These are phyloP conservation scores for Xiphophorus hellerii DNA, from an alignment of 2,113 vertebrate species.

Conservation along the genomic window DNA sequence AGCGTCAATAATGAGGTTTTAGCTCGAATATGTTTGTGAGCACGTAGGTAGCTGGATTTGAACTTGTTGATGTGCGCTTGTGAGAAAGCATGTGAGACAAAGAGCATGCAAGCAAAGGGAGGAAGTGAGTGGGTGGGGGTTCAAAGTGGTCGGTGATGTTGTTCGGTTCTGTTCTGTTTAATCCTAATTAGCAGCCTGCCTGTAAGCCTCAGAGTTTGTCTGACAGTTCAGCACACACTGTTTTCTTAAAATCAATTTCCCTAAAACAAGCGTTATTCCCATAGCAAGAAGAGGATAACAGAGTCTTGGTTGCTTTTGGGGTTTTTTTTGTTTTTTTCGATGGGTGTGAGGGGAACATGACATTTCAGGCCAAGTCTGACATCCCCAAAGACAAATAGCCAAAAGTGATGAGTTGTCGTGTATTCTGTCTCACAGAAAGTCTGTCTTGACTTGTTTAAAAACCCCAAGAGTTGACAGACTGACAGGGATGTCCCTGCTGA, in stretches of 20 bases:
- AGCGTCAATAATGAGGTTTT: slow-evolving; percentile 60
- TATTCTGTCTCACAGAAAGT: slow-evolving; percentile 47
- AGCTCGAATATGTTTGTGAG: not conserved
- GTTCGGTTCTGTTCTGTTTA: slow-evolving; percentile 59
- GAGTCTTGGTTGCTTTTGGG: slow-evolving; percentile 7
- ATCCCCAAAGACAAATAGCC: slow-evolving; percentile 56
- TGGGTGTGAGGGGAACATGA: slow-evolving; percentile 26
- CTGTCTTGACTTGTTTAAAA: slow-evolving; percentile 59
- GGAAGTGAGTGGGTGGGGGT: not conserved
- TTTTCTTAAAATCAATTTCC: slow-evolving; percentile 45
- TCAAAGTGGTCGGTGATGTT: slow-evolving; percentile 61
- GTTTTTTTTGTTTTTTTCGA: not conserved
- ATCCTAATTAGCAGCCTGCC: slow-evolving; percentile 63
- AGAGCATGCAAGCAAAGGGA: not conserved
- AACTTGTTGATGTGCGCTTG: not conserved
- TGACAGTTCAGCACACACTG: slow-evolving; percentile 25
- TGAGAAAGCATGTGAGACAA: not conserved
- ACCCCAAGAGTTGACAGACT: slow-evolving; percentile 58
- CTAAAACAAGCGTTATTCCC: slow-evolving; percentile 36
- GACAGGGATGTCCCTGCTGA: slow-evolving; percentile 55
- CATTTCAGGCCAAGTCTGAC: slow-evolving; percentile 45
- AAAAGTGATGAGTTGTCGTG: slow-evolving; percentile 70
- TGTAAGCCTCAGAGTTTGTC: slow-evolving; percentile 52
- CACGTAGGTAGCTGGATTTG: not conserved
- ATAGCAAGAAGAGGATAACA: slow-evolving; percentile 24